Evolutionary conservation across 2,888 invertebrate species (phyloP), one percentile per base, ranked within the genome.

Genomic region (Hypena proboscidalis): DNA sequence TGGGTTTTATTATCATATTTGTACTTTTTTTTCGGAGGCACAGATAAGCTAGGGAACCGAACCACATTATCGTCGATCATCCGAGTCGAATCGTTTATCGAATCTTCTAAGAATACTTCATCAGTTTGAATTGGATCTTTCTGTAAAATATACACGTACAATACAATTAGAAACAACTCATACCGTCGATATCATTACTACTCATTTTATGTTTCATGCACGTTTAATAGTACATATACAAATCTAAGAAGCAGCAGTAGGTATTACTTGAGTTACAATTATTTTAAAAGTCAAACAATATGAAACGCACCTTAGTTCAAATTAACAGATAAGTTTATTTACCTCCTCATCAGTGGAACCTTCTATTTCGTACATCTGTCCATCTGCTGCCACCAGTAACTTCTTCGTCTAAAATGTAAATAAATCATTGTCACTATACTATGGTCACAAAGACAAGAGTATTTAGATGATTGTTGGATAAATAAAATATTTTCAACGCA

Each of bases 101-200:
- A 1, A 2, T 51, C 48, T 1, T 63, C 46, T 3, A 67, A 4
- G 6, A 48, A 63, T 13, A 67, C 5, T 0, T 42, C 30, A 6
- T 63, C 41, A 8, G 46, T 48, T 14, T 40, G 30, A 8, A 51
- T 45, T 0, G 51, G 64, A 2, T 50, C 48, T 3, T 44, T 43
- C 63, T 63, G 60, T 17, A 31, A 37, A 19, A 11, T 3, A 54
- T n/a, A n/a, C n/a, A n/a, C n/a, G n/a, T n/a, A n/a, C n/a, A n/a
- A n/a, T n/a, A n/a, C n/a, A n/a, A n/a, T n/a, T n/a, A n/a, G n/a
- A n/a, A n/a, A n/a, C n/a, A n/a, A n/a, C n/a, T n/a, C n/a, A n/a
- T n/a, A n/a, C n/a, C n/a, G n/a, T n/a, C n/a, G n/a, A n/a, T n/a
- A n/a, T n/a, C n/a, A n/a, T n/a, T n/a, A n/a, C n/a, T n/a, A n/a